Evolutionary conservation across 2,113 vertebrate species (phyloP).

Genomic region (Zosterops hypoxanthus): DNA sequence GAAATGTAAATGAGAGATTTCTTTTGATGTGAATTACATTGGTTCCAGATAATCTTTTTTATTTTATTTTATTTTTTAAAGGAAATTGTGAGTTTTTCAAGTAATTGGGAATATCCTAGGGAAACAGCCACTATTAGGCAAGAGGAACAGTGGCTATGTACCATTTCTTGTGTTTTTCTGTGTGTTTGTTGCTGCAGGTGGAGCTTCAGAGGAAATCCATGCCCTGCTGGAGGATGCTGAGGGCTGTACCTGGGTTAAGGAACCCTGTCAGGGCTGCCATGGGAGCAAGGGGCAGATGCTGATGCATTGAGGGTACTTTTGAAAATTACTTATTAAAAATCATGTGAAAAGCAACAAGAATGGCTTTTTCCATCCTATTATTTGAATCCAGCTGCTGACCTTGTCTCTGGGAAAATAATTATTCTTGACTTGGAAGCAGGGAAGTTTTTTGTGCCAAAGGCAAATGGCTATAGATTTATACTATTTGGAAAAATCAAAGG

Average conservation of each 20-base stretch:
- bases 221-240: background rate
- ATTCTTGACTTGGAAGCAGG: slow-evolving; percentile 32
- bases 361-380: slow-evolving; percentile 21
- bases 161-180: background rate
- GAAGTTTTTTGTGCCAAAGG: slow-evolving; percentile 39
- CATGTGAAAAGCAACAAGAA: slow-evolving; percentile 18
- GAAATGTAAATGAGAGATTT: background rate
- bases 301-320: background rate
- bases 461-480: slow-evolving; percentile 62
- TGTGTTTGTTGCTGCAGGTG: background rate
- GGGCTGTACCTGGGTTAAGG: background rate
- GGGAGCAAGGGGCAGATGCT: background rate
- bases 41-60: background rate
- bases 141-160: background rate
- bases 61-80: too few relatives aligned
- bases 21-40: background rate
- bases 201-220: background rate
- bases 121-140: background rate
- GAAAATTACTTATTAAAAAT: background rate
- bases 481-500: slow-evolving; percentile 52
- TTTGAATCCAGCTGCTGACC: slow-evolving; percentile 60
- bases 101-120: background rate
- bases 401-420: slow-evolving; percentile 67
- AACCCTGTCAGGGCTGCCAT: background rate
- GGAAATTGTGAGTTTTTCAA: background rate